Conservation (phyloP, 2,113 vertebrate species). For the Plestiodon gilberti region DNA sequence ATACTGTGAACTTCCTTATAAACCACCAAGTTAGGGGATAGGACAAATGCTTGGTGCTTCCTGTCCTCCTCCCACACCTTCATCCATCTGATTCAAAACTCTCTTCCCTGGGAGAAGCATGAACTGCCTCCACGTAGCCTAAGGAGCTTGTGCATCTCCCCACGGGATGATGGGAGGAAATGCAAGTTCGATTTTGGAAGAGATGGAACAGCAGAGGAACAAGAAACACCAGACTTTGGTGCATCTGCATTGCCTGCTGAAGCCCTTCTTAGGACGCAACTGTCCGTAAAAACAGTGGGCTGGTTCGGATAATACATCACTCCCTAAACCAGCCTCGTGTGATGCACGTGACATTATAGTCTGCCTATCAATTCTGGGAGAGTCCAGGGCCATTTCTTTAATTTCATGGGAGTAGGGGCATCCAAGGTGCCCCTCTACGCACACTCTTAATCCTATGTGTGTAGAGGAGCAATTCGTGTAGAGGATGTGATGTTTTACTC, state of each 20-base stretch:
- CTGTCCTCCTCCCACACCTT: neutral
- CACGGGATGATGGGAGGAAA: neutral
- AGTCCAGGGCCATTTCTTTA: too few relatives aligned
- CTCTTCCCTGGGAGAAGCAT: neutral
- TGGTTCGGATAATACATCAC: too few relatives aligned
- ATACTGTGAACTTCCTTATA: too few relatives aligned
- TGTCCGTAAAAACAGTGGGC: neutral
- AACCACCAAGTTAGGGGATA: neutral
- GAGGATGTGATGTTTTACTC: too few relatives aligned
- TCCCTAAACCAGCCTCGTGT: too few relatives aligned
- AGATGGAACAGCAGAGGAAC: neutral
- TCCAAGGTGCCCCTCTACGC: too few relatives aligned
- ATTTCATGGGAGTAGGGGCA: too few relatives aligned
- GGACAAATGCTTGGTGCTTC: neutral
- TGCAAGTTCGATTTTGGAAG: neutral
- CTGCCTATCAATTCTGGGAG: too few relatives aligned
- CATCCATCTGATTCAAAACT: neutral
- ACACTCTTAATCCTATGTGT: too few relatives aligned
- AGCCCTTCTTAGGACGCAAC: neutral
- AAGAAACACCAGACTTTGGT: neutral
- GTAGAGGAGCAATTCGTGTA: too few relatives aligned
- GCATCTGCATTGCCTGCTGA: neutral
- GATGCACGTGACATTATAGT: too few relatives aligned
- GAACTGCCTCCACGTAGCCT: neutral
- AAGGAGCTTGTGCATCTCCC: neutral